Evolutionary conservation across 2,113 vertebrate species (phyloP).

Genomic region (Nothocercus nigrocapillus): DNA sequence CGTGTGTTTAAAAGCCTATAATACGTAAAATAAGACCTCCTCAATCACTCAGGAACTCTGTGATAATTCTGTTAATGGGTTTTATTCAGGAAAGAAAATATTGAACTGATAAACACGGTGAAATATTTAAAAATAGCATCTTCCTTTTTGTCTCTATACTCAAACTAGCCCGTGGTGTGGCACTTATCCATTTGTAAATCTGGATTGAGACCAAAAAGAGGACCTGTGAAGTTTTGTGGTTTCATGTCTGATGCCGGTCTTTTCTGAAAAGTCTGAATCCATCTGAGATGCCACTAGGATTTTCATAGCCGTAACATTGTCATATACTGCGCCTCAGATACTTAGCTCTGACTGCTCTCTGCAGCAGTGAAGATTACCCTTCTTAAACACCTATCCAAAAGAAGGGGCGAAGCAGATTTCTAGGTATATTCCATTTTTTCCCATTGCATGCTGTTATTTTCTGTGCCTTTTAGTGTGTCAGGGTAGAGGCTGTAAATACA

Average conservation of each 20-base stretch:
- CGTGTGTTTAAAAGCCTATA: background rate
- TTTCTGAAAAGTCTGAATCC: background rate
- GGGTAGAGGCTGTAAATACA: background rate
- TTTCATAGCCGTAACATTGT: background rate
- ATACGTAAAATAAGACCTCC: background rate
- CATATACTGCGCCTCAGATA: background rate
- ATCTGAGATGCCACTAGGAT: background rate
- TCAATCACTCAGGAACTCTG: background rate
- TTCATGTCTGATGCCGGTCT: background rate
- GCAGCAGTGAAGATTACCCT: background rate
- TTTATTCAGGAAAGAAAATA: slow-evolving; percentile 17
- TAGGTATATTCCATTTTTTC: background rate
- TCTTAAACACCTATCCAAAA: background rate
- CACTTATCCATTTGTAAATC: background rate
- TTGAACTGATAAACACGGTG: background rate
- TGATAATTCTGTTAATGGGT: slow-evolving; percentile 4
- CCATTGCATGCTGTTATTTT: rapidly evolving
- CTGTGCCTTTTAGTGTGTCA: background rate
- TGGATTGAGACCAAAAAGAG: background rate
- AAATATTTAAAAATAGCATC: background rate
- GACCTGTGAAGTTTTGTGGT: rapidly evolving
- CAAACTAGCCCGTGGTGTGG: background rate
- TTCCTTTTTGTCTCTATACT: background rate
- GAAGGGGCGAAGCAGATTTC: rapidly evolving
- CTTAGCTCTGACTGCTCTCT: background rate